Evolutionary conservation across 2,797 vertebrate species (phyloP).

Genomic region (Sebastes nivosus): DNA sequence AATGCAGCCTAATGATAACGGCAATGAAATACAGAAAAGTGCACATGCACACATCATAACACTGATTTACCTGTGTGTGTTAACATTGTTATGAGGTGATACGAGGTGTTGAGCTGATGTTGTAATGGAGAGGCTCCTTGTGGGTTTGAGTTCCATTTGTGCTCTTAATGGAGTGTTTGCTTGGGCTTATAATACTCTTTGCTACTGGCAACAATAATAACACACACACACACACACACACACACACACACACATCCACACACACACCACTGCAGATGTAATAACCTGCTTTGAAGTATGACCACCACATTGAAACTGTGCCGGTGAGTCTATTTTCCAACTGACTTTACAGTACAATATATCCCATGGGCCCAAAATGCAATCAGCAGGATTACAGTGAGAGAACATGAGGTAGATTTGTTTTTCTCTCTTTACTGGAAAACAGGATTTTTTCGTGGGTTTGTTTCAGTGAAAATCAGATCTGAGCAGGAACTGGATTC

Average conservation of each 20-base stretch:
- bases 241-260: background rate
- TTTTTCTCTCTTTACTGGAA: slow-evolving; percentile 17
- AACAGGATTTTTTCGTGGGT: background rate
- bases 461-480: slow-evolving; percentile 26
- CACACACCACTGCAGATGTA: background rate
- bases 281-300: slow-evolving; percentile 53
- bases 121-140: background rate
- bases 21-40: background rate
- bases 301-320: slow-evolving; percentile 20
- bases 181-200: slow-evolving; percentile 26
- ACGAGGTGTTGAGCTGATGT: background rate
- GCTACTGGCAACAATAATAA: slow-evolving; percentile 27
- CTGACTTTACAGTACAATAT: slow-evolving; percentile 38
- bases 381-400: slow-evolving; percentile 53
- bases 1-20: background rate
- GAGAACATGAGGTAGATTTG: background rate
- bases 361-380: slow-evolving; percentile 52
- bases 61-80: background rate
- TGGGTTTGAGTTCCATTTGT: slow-evolving; percentile 37
- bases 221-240: slow-evolving; percentile 4
- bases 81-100: background rate
- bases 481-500: slow-evolving; percentile 1
- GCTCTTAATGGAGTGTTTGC: slow-evolving; percentile 49
- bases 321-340: slow-evolving; percentile 53
- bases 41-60: background rate